phyloP scores from a whole-genome alignment of 2,797 vertebrate genomes.

The Amazonetta brasiliensis region DNA sequence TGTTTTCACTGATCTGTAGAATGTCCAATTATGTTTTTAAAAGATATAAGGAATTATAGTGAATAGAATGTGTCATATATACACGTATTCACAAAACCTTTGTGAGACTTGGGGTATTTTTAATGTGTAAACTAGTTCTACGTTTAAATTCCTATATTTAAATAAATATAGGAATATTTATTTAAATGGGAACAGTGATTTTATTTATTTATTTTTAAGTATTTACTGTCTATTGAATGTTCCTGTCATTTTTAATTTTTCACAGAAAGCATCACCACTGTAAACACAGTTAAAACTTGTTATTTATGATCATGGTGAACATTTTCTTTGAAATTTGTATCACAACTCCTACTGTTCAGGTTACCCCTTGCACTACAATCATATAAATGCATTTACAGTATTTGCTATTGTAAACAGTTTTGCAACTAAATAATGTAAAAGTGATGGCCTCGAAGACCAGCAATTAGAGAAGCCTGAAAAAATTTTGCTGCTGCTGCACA shows the following conservation, averaged over 20 bases:
- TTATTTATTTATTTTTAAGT: not conserved
- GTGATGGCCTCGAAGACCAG: not conserved
- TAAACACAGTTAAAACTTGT: not conserved
- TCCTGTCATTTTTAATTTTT: not conserved
- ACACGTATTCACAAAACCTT: not conserved
- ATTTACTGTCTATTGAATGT: not conserved
- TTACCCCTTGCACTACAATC: not conserved
- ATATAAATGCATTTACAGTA: not conserved
- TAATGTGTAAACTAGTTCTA: not conserved
- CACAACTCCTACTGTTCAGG: not conserved
- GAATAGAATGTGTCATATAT: not conserved
- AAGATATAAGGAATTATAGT: not conserved
- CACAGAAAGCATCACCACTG: not conserved
- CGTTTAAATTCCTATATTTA: too few relatives aligned
- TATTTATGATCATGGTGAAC: not conserved
- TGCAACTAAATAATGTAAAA: not conserved
- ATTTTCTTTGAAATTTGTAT: not conserved
- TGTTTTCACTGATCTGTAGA: not conserved
- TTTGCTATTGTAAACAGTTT: not conserved
- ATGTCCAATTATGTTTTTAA: not conserved
- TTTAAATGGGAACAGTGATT: not conserved
- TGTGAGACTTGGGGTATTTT: not conserved
- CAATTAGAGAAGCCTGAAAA: not conserved
- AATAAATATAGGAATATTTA: too few relatives aligned
- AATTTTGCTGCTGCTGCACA: not conserved